Percentiles rank a stretch among this genome's conserved stretches.
Evolutionary conservation across 1,140 invertebrate genomes (phyloP).

Genomic region (Drosophila chauvacae): DNA sequence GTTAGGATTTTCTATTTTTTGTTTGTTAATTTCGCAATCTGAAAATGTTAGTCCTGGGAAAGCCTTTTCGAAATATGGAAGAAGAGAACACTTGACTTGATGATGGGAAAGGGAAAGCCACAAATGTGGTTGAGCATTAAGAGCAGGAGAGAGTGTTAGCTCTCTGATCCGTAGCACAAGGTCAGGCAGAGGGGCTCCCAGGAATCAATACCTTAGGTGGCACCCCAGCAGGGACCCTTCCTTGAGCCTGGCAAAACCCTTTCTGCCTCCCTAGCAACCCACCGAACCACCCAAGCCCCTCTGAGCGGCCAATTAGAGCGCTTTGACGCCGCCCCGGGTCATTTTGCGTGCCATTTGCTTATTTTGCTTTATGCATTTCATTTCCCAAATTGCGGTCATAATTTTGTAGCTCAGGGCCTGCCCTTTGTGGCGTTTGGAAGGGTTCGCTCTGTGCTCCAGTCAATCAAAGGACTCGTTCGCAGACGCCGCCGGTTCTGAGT

Average conservation of each 20-base stretch:
- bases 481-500: background rate
- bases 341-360: conserved; percentile 55
- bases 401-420: conserved; percentile 39
- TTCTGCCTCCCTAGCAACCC: background rate
- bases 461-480: background rate
- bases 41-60: too few relatives aligned
- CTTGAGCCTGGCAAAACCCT: background rate
- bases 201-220: background rate
- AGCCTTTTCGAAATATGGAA: background rate
- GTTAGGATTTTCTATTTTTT: background rate
- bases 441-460: conserved; percentile 4
- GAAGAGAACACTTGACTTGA: background rate
- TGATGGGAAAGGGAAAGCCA: background rate
- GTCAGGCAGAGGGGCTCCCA: background rate
- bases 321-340: conserved; percentile 53
- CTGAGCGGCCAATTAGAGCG: conserved; percentile 44
- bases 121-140: background rate
- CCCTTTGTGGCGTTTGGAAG: conserved; percentile 13
- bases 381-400: conserved; percentile 56
- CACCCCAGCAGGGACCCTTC: too few relatives aligned
- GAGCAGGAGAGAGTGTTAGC: background rate
- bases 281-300: background rate
- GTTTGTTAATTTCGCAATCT: background rate
- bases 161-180: background rate
- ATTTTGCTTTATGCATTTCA: conserved; percentile 56